These are phyloP conservation scores for Siniperca chuatsi DNA, from an alignment of 2,113 vertebrate genomes.

Conservation along the genomic window DNA sequence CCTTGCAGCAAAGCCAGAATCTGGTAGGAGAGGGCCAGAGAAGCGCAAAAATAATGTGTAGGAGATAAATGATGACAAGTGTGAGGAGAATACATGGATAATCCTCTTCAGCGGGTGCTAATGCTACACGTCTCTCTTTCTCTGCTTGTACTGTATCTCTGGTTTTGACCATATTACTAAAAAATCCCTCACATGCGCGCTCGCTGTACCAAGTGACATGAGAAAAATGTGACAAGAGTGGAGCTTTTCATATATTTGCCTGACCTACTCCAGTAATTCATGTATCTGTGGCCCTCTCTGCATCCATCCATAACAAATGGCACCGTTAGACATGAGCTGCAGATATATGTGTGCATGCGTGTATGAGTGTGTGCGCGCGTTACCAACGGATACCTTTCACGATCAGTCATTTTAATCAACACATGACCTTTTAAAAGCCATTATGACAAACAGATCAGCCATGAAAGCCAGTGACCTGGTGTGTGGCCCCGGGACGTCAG, in stretches of 20 bases:
- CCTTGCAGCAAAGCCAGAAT: slow-evolving; percentile 54
- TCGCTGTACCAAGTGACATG: background rate
- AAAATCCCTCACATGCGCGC: background rate
- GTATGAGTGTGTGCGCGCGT: background rate
- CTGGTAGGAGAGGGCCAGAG: slow-evolving; percentile 34
- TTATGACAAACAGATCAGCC: slow-evolving; percentile 81
- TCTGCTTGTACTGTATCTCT: slow-evolving; percentile 26
- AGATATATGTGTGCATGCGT: background rate
- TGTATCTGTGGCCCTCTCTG: slow-evolving; percentile 34
- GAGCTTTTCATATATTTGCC: slow-evolving; percentile 56
- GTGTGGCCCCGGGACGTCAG: slow-evolving; percentile 55
- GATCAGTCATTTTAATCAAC: slow-evolving; percentile 81
- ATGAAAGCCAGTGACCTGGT: slow-evolving; percentile 72
- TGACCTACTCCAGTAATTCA: slow-evolving; percentile 66
- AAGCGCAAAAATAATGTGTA: slow-evolving; percentile 53
- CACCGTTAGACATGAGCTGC: slow-evolving; percentile 48
- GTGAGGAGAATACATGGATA: slow-evolving; percentile 64
- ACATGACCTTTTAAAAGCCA: slow-evolving; percentile 81
- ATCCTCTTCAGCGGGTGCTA: slow-evolving; percentile 57
- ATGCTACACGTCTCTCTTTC: slow-evolving; percentile 42
- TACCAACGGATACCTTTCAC: slow-evolving; percentile 58
- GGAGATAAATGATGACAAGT: slow-evolving; percentile 69
- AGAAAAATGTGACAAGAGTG: background rate
- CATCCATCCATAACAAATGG: slow-evolving; percentile 64
- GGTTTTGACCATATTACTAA: slow-evolving; percentile 17